Conservation (phyloP, 2,888 invertebrate genomes). For the Galeruca laticollis region DNA sequence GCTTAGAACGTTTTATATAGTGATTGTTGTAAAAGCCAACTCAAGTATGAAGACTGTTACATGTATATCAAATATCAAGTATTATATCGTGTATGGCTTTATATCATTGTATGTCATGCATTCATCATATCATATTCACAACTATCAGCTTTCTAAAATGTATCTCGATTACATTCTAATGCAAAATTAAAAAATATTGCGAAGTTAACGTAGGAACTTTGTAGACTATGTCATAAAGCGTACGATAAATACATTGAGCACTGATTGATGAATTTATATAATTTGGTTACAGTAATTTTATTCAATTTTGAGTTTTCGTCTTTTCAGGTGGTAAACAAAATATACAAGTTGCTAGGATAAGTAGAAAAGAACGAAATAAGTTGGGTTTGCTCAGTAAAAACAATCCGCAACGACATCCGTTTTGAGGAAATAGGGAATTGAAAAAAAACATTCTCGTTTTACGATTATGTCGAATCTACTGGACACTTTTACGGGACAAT, state of each 20-base stretch:
- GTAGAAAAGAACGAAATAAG: no score
- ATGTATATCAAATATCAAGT: conserved; percentile 8
- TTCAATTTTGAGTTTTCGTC: no score
- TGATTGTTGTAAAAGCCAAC: conserved; percentile 10
- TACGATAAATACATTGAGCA: not conserved
- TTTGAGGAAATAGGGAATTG: no score
- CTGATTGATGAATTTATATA: not conserved
- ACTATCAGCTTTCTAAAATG: not conserved
- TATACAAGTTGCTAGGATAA: no score
- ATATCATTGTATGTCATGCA: not conserved
- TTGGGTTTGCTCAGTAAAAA: no score
- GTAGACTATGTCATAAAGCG: not conserved
- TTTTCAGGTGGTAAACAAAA: no score
- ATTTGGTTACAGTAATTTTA: not conserved
- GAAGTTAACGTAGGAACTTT: not conserved
- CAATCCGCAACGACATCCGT: no score
- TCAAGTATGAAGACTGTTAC: conserved; percentile 6
- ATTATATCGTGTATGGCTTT: not conserved
- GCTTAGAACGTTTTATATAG: conserved; percentile 2
- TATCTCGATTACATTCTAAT: not conserved
- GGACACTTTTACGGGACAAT: no score
- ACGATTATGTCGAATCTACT: no score
- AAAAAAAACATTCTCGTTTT: no score
- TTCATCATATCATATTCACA: not conserved
- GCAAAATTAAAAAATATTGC: not conserved